Base-by-base conservation (phyloP, 2,797 vertebrate genomes). In the Phylloscopus collybita region DNA sequence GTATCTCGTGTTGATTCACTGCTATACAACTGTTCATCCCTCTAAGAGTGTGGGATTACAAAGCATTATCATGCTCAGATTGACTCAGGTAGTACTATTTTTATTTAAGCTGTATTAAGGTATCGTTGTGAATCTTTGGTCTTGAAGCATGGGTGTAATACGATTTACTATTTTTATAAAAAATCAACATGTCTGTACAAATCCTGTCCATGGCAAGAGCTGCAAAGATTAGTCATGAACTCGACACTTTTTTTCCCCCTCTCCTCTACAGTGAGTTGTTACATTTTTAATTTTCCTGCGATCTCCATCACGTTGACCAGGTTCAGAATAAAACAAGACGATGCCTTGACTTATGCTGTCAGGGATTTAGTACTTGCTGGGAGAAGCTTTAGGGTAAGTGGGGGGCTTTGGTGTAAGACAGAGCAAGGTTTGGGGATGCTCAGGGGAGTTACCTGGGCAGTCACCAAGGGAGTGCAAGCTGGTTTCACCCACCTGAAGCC, bases 111-210 rank as follows among this genome's bases (percentile, higher is more conserved):
- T 97, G 97, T 74, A 97, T 98, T 98, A 98, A 96, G 95, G 96
- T 97, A 96, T 97, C 94, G n/a, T 97, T 98, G 96, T 88, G 88
- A 97, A 92, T 96, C 97, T 95, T 70, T 97, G 97, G 92, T 92
- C 91, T 95, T 93, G 91, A 53, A 92, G 88, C 96, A 93, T 89
- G 72, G 92, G 65, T 91, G 93, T 97, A 97, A 97, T 97, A 95
- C 94, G 97, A 98, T 98, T 98, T 98, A 80, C 98, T 98, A 98
- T 98, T 97, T 97, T 97, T 97, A 92, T 96, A 95, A 95, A 95
- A 97, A 96, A 95, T 94, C 87, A 93, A 66, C 91, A 96, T 93
- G 95, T 72, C 75, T 42, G 85, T 79, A 79, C 85, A 97, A 97
- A 97, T 97, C 97, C 95, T 66, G 62, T 88, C 88, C 78, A 51